phyloP scores from a whole-genome alignment of 2,797 vertebrate genomes.

The Acanthurus lineatus region DNA sequence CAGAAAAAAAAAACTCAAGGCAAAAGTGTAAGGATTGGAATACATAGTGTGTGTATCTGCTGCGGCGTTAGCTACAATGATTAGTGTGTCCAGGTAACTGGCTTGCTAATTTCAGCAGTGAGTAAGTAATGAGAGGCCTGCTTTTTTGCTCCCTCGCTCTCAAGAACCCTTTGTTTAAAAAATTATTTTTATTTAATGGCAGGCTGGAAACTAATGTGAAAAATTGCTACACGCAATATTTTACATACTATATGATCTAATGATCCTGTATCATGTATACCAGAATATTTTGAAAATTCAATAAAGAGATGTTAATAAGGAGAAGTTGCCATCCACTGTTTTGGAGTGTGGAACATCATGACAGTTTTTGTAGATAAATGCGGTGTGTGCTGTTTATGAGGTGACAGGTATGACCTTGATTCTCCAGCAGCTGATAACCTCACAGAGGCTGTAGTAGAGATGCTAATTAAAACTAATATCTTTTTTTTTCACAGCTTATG shows the following conservation, averaged over 20 bases:
- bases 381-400: neutral
- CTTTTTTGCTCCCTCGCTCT: neutral
- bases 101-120: neutral
- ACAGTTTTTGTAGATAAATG: neutral
- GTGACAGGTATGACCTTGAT: constrained; percentile 1
- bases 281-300: no score
- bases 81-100: neutral
- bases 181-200: neutral
- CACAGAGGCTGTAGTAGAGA: neutral
- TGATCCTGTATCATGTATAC: no score
- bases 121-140: neutral
- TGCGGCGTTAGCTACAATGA: neutral
- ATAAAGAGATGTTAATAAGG: no score
- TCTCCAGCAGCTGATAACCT: neutral
- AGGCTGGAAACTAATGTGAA: neutral
- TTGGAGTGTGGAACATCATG: neutral
- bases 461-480: constrained; percentile 1
- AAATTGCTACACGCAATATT: no score
- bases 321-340: neutral
- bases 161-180: neutral
- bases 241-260: no score
- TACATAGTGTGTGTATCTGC: neutral
- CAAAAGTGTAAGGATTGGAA: neutral
- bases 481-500: neutral
- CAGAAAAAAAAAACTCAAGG: no score